Conservation (phyloP, 2,888 invertebrate species). For the Agonopterix alstromeriana region DNA sequence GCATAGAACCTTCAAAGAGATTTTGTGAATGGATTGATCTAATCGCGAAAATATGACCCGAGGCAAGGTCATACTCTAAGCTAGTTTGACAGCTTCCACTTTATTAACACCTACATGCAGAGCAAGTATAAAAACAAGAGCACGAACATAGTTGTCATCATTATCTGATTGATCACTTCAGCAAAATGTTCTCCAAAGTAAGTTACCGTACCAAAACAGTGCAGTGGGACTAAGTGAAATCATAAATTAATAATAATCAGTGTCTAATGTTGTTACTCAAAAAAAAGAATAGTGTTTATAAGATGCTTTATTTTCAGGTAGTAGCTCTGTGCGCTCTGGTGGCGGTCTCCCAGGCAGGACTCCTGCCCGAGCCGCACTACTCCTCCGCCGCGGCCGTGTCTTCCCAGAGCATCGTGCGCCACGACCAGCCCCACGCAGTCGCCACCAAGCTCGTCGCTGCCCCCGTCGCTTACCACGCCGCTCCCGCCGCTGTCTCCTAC, state of each 20-base stretch:
- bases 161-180: conserved; percentile 25
- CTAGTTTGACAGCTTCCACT: conserved; percentile 30
- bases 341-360: conserved; percentile 30
- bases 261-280: not conserved
- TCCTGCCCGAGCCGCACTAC: conserved; percentile 45
- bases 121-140: conserved; percentile 34
- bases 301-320: conserved; percentile 19
- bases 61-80: conserved; percentile 16
- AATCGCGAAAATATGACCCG: conserved; percentile 11
- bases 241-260: conserved; percentile 7
- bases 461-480: conserved; percentile 17
- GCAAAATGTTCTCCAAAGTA: conserved; percentile 45
- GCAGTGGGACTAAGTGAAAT: not conserved
- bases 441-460: conserved; percentile 23
- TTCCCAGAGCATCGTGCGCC: conserved; percentile 46
- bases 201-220: conserved; percentile 3
- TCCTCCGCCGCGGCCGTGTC: conserved; percentile 43
- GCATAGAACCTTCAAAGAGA: not conserved
- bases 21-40: not conserved
- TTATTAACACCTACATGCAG: conserved; percentile 14
- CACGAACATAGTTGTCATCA: conserved; percentile 25
- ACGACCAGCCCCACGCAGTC: conserved; percentile 34
- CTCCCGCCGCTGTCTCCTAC: conserved; percentile 30
- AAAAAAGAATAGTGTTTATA: not conserved
- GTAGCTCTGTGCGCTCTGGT: conserved; percentile 27